Percentiles rank a stretch among this genome's conserved stretches.
Evolutionary conservation across 92 coral and sea anemone species (phyloP).

Genomic region (Phenganax subtilis): DNA sequence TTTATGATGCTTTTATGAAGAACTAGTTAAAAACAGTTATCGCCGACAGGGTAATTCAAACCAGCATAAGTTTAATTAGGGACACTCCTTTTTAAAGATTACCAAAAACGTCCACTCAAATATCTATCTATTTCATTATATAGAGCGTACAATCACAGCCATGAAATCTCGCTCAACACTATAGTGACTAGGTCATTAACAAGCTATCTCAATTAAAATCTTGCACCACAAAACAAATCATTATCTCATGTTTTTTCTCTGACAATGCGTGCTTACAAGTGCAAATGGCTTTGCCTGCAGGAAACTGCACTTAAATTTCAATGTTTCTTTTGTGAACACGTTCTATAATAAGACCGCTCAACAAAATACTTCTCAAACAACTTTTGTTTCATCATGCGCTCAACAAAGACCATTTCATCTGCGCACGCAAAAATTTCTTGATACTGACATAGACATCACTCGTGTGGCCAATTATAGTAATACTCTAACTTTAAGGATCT

Average conservation of each 20-base stretch:
- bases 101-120: too few species aligned
- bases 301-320: background rate
- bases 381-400: background rate
- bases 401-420: conserved; percentile 3
- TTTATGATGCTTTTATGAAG: too few species aligned
- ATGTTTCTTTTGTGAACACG: background rate
- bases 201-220: background rate
- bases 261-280: conserved; percentile 8
- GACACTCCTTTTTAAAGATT: too few species aligned
- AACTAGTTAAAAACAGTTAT: too few species aligned
- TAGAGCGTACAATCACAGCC: background rate
- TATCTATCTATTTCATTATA: too few species aligned
- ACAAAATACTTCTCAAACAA: background rate
- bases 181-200: background rate
- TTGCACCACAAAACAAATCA: background rate
- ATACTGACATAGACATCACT: background rate
- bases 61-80: too few species aligned
- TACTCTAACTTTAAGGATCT: background rate
- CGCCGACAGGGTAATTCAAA: too few species aligned
- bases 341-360: conserved; percentile 11
- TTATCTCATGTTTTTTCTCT: background rate
- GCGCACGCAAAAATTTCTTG: background rate
- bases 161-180: background rate
- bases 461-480: conserved; percentile 15
- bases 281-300: conserved; percentile 17